Conservation (phyloP, 2,797 vertebrate species). For the Protonibea diacanthus region DNA sequence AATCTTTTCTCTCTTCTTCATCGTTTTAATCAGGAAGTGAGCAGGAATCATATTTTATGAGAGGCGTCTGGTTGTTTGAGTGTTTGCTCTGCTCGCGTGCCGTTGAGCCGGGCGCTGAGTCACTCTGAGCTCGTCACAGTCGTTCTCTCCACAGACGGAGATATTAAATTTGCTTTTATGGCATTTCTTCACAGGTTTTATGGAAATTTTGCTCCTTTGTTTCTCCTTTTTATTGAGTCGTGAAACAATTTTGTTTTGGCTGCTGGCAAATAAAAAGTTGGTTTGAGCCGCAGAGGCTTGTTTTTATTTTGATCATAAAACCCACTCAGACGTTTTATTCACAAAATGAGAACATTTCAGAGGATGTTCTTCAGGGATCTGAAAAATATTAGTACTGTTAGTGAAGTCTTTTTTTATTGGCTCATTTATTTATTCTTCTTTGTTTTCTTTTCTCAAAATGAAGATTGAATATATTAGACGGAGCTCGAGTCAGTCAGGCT, state of each 20-base stretch:
- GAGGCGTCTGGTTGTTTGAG: too few relatives aligned
- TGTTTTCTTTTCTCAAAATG: not conserved
- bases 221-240: constrained; percentile 5
- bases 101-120: not conserved
- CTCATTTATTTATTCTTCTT: not conserved
- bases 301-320: not conserved
- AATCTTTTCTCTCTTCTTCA: not conserved
- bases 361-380: not conserved
- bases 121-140: too few relatives aligned
- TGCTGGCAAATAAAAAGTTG: not conserved
- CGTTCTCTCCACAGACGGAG: not conserved
- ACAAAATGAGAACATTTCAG: not conserved
- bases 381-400: not conserved
- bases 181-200: constrained; percentile 10
- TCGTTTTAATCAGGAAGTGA: not conserved
- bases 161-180: not conserved
- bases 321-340: not conserved
- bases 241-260: not conserved
- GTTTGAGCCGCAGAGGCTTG: not conserved
- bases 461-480: not conserved
- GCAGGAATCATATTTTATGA: not conserved
- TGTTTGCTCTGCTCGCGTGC: not conserved
- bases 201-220: not conserved
- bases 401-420: too few relatives aligned
- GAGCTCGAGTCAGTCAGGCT: too few relatives aligned